Conservation (phyloP, 2,113 vertebrate genomes). For the Speoplatyrhinus poulsoni region DNA sequence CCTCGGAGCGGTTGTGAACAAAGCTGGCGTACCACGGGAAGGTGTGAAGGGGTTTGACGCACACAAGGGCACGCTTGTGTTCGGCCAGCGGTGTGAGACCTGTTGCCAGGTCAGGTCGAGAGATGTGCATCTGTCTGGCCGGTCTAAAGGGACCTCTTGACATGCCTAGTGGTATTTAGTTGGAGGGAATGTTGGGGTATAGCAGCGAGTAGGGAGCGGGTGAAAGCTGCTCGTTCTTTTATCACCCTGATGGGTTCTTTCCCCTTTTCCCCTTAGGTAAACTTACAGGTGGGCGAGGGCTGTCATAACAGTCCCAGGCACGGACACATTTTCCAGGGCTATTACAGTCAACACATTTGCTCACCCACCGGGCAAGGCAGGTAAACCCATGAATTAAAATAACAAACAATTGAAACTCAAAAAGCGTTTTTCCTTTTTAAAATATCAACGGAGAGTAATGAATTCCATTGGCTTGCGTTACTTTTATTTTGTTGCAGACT, state of each 20-base stretch:
- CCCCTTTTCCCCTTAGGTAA: conserved; percentile 43
- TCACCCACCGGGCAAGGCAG: conserved; percentile 21
- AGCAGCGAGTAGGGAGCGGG: neutral
- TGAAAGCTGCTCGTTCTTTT: conserved; percentile 17
- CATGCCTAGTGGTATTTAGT: too few relatives aligned
- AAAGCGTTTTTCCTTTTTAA: neutral
- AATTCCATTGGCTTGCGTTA: neutral
- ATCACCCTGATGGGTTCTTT: conserved; percentile 27
- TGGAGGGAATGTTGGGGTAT: neutral
- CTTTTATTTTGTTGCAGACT: neutral
- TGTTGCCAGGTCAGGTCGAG: neutral
- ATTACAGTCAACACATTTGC: conserved; percentile 33
- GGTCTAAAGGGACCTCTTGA: too few relatives aligned
- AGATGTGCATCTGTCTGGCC: too few relatives aligned
- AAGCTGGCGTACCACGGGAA: neutral
- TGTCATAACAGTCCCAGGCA: conserved; percentile 60
- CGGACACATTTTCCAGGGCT: conserved; percentile 60
- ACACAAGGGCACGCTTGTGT: conserved; percentile 34
- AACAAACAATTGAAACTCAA: neutral
- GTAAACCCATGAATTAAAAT: conserved; percentile 13
- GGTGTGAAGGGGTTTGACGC: neutral
- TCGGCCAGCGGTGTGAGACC: conserved; percentile 27
- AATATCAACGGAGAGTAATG: neutral
- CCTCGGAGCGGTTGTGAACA: neutral
- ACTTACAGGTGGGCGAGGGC: conserved; percentile 66